Conservation (phyloP, 2,797 vertebrate species). For the Chrysocyon brachyurus region DNA sequence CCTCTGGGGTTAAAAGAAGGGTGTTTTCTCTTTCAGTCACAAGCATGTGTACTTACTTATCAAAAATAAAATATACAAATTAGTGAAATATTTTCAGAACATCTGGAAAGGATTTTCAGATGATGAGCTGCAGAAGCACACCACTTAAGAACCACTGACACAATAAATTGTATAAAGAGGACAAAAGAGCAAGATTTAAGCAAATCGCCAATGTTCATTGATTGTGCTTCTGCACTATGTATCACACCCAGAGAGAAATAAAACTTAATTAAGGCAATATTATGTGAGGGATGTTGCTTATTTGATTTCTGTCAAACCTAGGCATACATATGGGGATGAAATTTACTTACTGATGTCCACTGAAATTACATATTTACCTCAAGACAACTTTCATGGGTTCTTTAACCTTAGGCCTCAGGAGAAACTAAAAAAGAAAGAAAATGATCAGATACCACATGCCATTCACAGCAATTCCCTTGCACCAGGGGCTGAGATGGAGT, state of each 20-base stretch:
- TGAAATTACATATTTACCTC: neutral
- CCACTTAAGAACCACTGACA: conserved; percentile 45
- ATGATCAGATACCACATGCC: neutral
- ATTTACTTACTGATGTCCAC: neutral
- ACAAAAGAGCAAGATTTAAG: conserved; percentile 53
- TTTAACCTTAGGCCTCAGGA: neutral
- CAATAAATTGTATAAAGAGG: conserved; percentile 66
- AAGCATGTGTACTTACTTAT: conserved; percentile 59
- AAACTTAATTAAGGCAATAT: conserved; percentile 50
- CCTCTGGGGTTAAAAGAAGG: conserved; percentile 43
- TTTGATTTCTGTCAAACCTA: conserved; percentile 42
- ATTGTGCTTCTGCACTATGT: conserved; percentile 13
- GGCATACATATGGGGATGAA: neutral
- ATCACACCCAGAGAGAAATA: conserved; percentile 42
- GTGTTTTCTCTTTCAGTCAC: conserved; percentile 52
- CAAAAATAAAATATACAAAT: conserved; percentile 69
- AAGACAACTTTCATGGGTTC: neutral
- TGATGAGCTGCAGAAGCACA: conserved; percentile 28
- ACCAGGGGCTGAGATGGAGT: neutral
- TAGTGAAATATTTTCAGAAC: conserved; percentile 65
- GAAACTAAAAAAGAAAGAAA: neutral
- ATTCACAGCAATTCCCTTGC: neutral
- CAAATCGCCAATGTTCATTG: conserved; percentile 8
- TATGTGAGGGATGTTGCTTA: neutral
- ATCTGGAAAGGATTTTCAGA: conserved; percentile 74